Evolutionary conservation across 2,888 invertebrate species (phyloP).

Genomic region (Asteroscopus sphinx): DNA sequence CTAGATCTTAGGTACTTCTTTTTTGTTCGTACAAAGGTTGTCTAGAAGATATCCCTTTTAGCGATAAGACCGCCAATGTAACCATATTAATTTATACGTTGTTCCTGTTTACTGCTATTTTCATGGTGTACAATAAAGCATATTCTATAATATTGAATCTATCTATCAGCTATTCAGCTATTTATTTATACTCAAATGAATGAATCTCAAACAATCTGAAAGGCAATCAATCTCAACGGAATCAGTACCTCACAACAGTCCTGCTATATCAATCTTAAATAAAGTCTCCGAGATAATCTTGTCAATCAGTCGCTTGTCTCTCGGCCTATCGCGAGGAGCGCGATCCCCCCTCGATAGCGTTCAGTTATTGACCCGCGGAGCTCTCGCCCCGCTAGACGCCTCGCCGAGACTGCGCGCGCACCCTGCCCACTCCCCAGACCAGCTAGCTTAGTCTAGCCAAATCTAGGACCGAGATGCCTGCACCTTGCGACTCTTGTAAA

Average conservation of each 20-base stretch:
- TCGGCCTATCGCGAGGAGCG: constrained; percentile 55
- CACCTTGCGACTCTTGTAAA: constrained; percentile 85
- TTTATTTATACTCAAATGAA: no score
- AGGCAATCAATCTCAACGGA: constrained; percentile 15
- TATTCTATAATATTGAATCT: no score
- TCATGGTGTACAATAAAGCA: no score
- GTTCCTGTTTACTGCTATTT: no score
- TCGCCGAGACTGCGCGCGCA: constrained; percentile 74
- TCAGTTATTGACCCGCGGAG: constrained; percentile 86
- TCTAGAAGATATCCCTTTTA: no score
- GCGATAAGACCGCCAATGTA: no score
- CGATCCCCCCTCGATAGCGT: constrained; percentile 77
- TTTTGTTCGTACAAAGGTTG: no score
- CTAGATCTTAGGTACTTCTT: no score
- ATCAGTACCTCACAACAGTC: neutral
- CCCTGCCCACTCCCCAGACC: constrained; percentile 49
- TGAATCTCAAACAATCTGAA: constrained; percentile 2
- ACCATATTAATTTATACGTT: no score
- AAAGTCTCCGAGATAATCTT: constrained; percentile 12
- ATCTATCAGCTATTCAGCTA: no score
- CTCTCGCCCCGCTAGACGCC: constrained; percentile 56
- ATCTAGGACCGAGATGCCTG: constrained; percentile 75
- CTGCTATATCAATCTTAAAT: constrained; percentile 27
- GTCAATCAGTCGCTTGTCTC: constrained; percentile 38
- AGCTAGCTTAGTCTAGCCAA: constrained; percentile 64